Evolutionary conservation across 2,888 invertebrate genomes (phyloP), one percentile per base, ranked within the genome.

Genomic region (Luperina testacea): DNA sequence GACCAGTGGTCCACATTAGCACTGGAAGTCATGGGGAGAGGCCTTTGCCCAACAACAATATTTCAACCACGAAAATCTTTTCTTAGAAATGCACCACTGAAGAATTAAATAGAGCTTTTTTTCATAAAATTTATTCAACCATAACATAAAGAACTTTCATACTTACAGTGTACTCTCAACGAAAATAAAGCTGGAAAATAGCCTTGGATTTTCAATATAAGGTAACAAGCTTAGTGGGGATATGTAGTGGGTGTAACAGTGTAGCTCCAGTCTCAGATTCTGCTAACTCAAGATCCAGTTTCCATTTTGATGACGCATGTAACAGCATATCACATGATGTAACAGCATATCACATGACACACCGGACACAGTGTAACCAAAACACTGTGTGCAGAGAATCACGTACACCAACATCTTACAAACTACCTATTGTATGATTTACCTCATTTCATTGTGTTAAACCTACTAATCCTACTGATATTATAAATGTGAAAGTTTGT

Each of bases 331-430:
- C 90, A 92, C 82, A 89, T 92, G 90, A 89, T 57, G 24, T 57
- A 57, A 87, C 75, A 83, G 80, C 78, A 84, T 88, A 89, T 91
- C 90, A 92, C 82, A 89, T 92, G 90, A 89, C 90, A 87, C 85
- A 90, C 92, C 92, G 94, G 93, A 93, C 91, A 92, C 92, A 90
- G 91, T 90, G 91, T 91, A 91, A 89, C 89, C 93, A 91, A 92
- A 93, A 94, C 94, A 92, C 84, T 78, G 89, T 89, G 89, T 91
- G 92, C 90, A 90, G 80, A 81, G 82, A 80, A 89, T 91, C 93
- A 94, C 94, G 93, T 94, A 94, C 87, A 89, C 91, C 87, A 84
- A 70, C 74, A 70, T 75, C 68, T 80, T 80, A 79, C 76, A 81
- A 80, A 82, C 48, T 84, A 82, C 78, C 77, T 89, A 82, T 87